Conservation (phyloP, 2,113 vertebrate genomes). For the Psammodynastes pulverulentus region DNA sequence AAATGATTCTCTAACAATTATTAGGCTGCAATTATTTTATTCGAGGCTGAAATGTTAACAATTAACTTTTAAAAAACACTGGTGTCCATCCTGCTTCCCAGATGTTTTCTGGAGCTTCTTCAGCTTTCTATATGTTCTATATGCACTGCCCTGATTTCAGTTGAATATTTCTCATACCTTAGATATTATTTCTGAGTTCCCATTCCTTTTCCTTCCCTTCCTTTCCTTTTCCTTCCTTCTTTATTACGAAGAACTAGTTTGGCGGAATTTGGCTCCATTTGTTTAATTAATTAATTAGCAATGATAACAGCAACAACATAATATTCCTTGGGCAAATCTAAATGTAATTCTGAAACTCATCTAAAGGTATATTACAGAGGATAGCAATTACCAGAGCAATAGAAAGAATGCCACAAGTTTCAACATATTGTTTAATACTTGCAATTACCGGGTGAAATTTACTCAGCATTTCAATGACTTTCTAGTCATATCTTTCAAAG, state of each 20-base stretch:
- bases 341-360: conserved; percentile 19
- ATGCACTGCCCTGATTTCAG: conserved; percentile 32
- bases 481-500: conserved; percentile 24
- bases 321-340: conserved; percentile 39
- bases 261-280: conserved; percentile 25
- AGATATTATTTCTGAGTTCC: conserved; percentile 9
- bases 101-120: neutral
- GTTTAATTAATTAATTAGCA: neutral
- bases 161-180: conserved; percentile 24
- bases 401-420: neutral
- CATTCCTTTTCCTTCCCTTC: neutral
- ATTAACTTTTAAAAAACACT: neutral
- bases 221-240: neutral
- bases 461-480: conserved; percentile 10
- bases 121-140: neutral
- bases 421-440: neutral
- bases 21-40: neutral
- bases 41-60: neutral
- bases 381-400: neutral
- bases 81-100: neutral
- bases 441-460: neutral
- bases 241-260: conserved; percentile 34
- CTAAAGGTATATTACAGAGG: conserved; percentile 37
- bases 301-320: neutral
- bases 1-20: neutral